phyloP scores from a whole-genome alignment of 2,797 vertebrate genomes.

The Buphagus erythrorhynchus region DNA sequence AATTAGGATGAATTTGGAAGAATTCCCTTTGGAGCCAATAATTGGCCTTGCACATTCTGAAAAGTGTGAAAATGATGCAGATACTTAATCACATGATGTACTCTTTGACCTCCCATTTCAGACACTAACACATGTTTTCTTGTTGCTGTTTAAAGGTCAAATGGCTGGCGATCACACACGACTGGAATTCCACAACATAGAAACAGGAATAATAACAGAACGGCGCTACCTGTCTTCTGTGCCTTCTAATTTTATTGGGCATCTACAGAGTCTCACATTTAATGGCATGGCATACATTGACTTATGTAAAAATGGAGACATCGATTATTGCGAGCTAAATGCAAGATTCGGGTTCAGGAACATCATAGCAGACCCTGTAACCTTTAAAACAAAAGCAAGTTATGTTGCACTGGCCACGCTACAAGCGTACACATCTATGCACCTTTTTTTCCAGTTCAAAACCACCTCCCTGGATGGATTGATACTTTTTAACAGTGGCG shows the following conservation, averaged over 20 bases:
- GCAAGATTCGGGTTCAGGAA: slow-evolving; percentile 97
- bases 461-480: slow-evolving; percentile 96
- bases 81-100: not conserved
- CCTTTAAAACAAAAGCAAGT: slow-evolving; percentile 97
- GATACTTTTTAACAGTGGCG: slow-evolving; percentile 96
- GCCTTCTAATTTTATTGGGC: slow-evolving; percentile 98
- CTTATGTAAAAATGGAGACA: slow-evolving; percentile 98
- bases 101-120: not conserved
- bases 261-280: slow-evolving; percentile 95
- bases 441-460: slow-evolving; percentile 99
- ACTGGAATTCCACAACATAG: slow-evolving; percentile 98
- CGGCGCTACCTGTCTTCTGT: slow-evolving; percentile 90
- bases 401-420: slow-evolving; percentile 92
- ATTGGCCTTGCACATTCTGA: not conserved
- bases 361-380: slow-evolving; percentile 97
- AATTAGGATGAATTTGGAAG: not conserved
- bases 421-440: slow-evolving; percentile 98
- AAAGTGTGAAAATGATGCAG: not conserved
- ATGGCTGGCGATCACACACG: slow-evolving; percentile 97
- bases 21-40: not conserved
- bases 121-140: slow-evolving; percentile 37
- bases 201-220: slow-evolving; percentile 97
- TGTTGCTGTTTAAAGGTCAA: slow-evolving; percentile 85
- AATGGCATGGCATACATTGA: slow-evolving; percentile 99
- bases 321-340: slow-evolving; percentile 97